Percentiles rank a stretch among this genome's conserved stretches.
phyloP scores from a whole-genome alignment of 2,888 invertebrate genomes.

The Caenorhabditis parvicauda region DNA sequence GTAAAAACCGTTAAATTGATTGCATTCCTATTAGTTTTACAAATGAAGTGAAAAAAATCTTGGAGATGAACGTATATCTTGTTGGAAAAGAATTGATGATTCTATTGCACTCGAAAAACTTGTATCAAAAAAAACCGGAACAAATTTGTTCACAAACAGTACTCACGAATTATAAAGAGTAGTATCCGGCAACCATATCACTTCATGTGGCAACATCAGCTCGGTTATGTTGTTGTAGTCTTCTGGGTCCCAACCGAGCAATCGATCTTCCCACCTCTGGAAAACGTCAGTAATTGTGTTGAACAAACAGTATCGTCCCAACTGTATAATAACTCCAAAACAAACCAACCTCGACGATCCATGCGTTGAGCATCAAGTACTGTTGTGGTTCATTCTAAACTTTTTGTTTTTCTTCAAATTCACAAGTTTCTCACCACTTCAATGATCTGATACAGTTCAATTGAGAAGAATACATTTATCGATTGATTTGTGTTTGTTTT shows the following conservation, averaged over 20 bases:
- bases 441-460: conserved; percentile 60
- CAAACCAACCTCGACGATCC: conserved; percentile 56
- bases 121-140: no score
- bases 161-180: conserved; percentile 51
- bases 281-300: conserved; percentile 3
- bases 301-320: no score
- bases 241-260: conserved; percentile 50
- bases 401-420: background rate
- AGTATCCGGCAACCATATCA: conserved; percentile 53
- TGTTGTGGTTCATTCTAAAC: conserved; percentile 61
- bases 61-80: no score
- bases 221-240: conserved; percentile 47
- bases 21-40: no score
- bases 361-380: conserved; percentile 57
- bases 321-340: background rate
- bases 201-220: conserved; percentile 45
- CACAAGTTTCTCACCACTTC: conserved; percentile 49
- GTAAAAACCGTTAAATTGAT: no score
- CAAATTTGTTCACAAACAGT: background rate
- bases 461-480: conserved; percentile 55
- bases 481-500: conserved; percentile 22
- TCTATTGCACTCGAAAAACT: no score
- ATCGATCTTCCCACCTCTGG: conserved; percentile 52
- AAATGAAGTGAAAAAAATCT: no score
- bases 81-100: no score